Conservation (phyloP, 2,113 vertebrate genomes). For the Alosa alosa region DNA sequence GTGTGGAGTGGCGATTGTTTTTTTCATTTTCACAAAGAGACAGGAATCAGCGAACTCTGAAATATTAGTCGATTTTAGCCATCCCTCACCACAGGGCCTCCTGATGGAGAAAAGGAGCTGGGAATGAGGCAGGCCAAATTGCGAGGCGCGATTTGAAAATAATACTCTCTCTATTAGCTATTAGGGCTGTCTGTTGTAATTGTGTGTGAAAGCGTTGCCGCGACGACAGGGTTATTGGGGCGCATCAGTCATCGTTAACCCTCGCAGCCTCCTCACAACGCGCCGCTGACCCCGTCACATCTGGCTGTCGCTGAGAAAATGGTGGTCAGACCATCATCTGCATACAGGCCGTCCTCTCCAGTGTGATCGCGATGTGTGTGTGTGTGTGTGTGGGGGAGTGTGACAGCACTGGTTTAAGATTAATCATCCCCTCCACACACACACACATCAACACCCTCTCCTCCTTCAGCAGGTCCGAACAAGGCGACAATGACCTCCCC, state of each 20-base stretch:
- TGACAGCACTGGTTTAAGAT: slow-evolving; percentile 65
- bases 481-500: slow-evolving; percentile 59
- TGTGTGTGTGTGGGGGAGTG: neutral
- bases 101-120: slow-evolving; percentile 7
- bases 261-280: slow-evolving; percentile 58
- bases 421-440: slow-evolving; percentile 62
- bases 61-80: slow-evolving; percentile 40
- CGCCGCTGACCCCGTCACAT: slow-evolving; percentile 73
- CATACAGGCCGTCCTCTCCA: slow-evolving; percentile 65
- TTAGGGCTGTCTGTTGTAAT: slow-evolving; percentile 46
- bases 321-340: slow-evolving; percentile 65
- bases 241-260: slow-evolving; percentile 85
- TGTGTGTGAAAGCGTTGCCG: slow-evolving; percentile 47
- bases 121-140: slow-evolving; percentile 1
- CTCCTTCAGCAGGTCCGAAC: slow-evolving; percentile 67
- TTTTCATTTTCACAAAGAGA: slow-evolving; percentile 45
- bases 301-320: slow-evolving; percentile 76
- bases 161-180: slow-evolving; percentile 41
- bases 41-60: slow-evolving; percentile 46
- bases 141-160: slow-evolving; percentile 34
- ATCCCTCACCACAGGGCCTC: slow-evolving; percentile 42
- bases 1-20: slow-evolving; percentile 36
- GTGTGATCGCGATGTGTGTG: slow-evolving; percentile 3
- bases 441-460: slow-evolving; percentile 26
- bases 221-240: slow-evolving; percentile 66